These are phyloP conservation scores for Dexiosoma caninum DNA, from an alignment of 2,888 invertebrate species.

Conservation along the genomic window DNA sequence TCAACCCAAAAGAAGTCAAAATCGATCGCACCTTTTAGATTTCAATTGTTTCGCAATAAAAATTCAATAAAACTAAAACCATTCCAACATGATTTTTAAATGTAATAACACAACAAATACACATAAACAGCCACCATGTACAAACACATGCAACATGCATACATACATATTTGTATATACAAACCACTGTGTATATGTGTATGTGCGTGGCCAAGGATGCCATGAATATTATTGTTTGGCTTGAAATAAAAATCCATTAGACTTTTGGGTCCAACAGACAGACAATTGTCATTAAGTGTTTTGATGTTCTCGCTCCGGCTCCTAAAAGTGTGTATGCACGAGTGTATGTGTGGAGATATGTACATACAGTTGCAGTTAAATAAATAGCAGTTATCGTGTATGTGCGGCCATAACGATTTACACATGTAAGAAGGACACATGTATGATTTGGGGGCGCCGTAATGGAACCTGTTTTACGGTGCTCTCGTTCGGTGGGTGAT, in stretches of 20 bases:
- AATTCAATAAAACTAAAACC: constrained; percentile 56
- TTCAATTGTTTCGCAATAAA: constrained; percentile 57
- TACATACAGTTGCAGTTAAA: no score
- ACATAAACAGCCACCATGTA: background rate
- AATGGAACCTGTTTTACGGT: no score
- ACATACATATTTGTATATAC: no score
- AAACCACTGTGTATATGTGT: no score
- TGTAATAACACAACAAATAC: background rate
- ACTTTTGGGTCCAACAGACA: constrained; percentile 55
- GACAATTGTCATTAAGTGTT: constrained; percentile 56
- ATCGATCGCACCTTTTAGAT: background rate
- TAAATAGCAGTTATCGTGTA: no score
- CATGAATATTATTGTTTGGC: constrained; percentile 43
- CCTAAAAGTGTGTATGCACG: background rate
- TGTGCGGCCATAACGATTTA: no score
- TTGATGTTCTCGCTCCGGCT: background rate
- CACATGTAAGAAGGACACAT: no score
- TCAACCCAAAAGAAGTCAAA: constrained; percentile 14
- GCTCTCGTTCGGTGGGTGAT: no score
- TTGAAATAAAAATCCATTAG: constrained; percentile 49
- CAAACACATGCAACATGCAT: no score
- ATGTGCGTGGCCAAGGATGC: background rate
- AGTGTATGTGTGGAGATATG: no score
- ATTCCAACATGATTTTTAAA: constrained; percentile 28
- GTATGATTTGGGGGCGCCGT: no score